Evolutionary conservation across 1,140 invertebrate species (phyloP), one percentile per base, ranked within the genome.

Genomic region (Drosophila mauritiana): DNA sequence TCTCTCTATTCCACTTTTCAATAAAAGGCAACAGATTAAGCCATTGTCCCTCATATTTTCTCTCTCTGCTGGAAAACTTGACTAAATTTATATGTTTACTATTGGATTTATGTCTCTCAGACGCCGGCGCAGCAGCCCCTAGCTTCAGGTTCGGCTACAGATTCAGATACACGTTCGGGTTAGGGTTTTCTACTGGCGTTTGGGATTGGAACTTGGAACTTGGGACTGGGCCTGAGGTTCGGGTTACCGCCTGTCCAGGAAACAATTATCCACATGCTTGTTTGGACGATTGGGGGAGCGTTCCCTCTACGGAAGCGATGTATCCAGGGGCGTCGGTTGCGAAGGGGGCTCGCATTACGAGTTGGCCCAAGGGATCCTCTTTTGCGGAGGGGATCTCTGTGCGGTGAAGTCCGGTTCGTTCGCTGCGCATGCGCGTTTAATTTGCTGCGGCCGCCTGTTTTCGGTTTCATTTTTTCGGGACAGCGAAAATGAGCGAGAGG

Each of bases 241-340:
- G 65, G 72, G 79, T 83, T 83, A 77, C 83, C 65, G 78, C 62
- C 42, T 58, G 83, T 83, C 83, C 83, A 88, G 83, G 83, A 88
- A 88, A 88, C 83, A 88, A 88, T 88, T 88, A 88, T 89, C 83
- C 86, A 79, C 84, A 89, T 88, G 84, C 83, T 84, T 73, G 76
- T 80, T 80, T 84, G 52, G 22, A 31, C 51, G 43, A 34, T 58
- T 36, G 69, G 52, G 68, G 61, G 77, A 52, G 77, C 46, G 73
- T 34, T 58, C 64, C 59, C 65, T 77, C 65, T 73, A 89, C 83
- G 83, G 83, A 88, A 88, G 83, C 83, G 79, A 51, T 72, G 81
- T 80, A 67, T 69, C 39, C 62, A 53, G 48, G 64, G 54, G 59
- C 59, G 59, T 25, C 31, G 72, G 12, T 37, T 31, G 11, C n/a